A percentile compares a stretch with the other conserved stretches of the same genome.
Evolutionary conservation across 2,888 invertebrate genomes (phyloP).

Genomic region (Leucophora obtusa): DNA sequence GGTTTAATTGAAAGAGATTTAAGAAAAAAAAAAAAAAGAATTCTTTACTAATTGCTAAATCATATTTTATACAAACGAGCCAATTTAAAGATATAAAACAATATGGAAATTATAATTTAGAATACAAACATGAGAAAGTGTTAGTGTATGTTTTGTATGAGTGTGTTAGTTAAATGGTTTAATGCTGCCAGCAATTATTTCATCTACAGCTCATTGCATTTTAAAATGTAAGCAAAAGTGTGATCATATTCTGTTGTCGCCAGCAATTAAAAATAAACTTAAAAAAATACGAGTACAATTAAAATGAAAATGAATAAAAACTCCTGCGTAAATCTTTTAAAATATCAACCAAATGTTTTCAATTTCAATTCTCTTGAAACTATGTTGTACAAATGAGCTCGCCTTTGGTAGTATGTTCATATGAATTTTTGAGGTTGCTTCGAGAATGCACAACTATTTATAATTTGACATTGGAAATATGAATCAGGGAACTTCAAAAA

Average conservation of each 20-base stretch:
- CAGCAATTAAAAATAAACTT: conserved; percentile 64
- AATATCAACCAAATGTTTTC: conserved; percentile 38
- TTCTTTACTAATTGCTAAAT: conserved; percentile 64
- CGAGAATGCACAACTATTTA: conserved; percentile 42
- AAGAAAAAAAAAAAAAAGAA: too few relatives aligned
- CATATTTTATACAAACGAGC: conserved; percentile 62
- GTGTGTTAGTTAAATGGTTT: conserved; percentile 39
- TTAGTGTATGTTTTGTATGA: conserved; percentile 8
- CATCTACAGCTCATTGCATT: conserved; percentile 56
- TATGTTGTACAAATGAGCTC: conserved; percentile 57
- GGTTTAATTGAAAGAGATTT: conserved; percentile 60
- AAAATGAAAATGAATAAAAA: conserved; percentile 31
- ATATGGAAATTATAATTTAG: conserved; percentile 55
- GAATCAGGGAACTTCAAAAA: conserved; percentile 42
- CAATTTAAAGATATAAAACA: conserved; percentile 27
- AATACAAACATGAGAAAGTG: not conserved
- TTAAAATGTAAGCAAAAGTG: conserved; percentile 35
- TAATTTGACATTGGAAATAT: conserved; percentile 62
- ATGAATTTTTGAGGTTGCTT: too few relatives aligned
- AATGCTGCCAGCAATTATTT: conserved; percentile 62
- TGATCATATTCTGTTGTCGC: conserved; percentile 64
- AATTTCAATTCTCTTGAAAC: conserved; percentile 45
- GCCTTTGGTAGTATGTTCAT: not conserved
- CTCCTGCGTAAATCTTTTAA: not conserved
- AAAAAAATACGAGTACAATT: conserved; percentile 37